phyloP scores from a whole-genome alignment of 2,113 vertebrate genomes.

The Brachyistius frenatus region DNA sequence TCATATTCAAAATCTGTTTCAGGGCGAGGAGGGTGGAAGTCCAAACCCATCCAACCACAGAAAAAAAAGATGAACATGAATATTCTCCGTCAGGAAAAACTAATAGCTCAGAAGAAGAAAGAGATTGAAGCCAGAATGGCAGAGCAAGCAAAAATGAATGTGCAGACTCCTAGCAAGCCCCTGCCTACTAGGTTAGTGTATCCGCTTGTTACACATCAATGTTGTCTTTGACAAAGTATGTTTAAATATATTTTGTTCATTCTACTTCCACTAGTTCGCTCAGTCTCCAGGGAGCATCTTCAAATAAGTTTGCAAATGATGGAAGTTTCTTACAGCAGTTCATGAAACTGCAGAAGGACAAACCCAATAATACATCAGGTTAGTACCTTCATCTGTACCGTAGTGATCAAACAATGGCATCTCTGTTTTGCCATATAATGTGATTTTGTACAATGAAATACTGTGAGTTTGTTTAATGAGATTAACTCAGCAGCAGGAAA shows the following conservation, averaged over 20 bases:
- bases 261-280: conserved; percentile 70
- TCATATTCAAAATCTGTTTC: neutral
- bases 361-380: conserved; percentile 82
- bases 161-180: conserved; percentile 78
- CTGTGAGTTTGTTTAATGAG: neutral
- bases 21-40: conserved; percentile 90
- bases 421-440: neutral
- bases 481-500: neutral
- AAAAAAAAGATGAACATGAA: conserved; percentile 92
- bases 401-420: neutral
- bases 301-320: conserved; percentile 96
- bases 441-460: neutral
- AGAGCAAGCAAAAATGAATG: conserved; percentile 86
- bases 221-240: neutral
- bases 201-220: neutral
- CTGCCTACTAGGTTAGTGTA: conserved; percentile 69
- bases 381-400: conserved; percentile 37
- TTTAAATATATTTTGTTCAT: neutral
- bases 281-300: conserved; percentile 77
- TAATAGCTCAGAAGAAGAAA: conserved; percentile 96
- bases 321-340: conserved; percentile 98
- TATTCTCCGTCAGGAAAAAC: conserved; percentile 93
- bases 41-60: conserved; percentile 81
- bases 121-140: conserved; percentile 95
- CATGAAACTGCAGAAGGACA: conserved; percentile 94